Conservation (phyloP, 1,140 invertebrate genomes). For the Calliopsis andreniformis region DNA sequence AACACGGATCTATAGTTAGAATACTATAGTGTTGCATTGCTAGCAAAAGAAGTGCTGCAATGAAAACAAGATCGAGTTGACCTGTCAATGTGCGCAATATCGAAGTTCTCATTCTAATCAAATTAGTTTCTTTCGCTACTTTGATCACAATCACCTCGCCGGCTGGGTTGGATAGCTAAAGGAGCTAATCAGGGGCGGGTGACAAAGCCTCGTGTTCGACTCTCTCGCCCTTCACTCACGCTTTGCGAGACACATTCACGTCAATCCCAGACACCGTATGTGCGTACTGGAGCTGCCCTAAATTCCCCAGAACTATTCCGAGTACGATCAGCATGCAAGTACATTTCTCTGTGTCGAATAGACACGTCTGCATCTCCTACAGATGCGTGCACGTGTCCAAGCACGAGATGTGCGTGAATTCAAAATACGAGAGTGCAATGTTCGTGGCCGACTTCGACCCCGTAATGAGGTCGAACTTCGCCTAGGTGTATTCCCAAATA, state of each 20-base stretch:
- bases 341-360: slow-evolving; percentile 30
- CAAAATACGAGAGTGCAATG: no score
- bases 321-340: slow-evolving; percentile 26
- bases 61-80: no score
- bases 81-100: no score
- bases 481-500: no score
- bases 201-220: slow-evolving; percentile 33
- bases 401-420: neutral
- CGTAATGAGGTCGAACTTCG: no score
- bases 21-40: no score
- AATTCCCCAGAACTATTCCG: slow-evolving; percentile 50
- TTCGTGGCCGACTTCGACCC: no score
- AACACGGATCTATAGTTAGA: no score
- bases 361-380: slow-evolving; percentile 18
- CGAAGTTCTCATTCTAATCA: no score
- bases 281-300: slow-evolving; percentile 43
- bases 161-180: neutral
- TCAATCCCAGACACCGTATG: slow-evolving; percentile 57
- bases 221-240: slow-evolving; percentile 50
- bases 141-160: neutral
- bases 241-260: slow-evolving; percentile 61
- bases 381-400: neutral
- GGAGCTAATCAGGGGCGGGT: slow-evolving; percentile 22
- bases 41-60: no score
- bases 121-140: slow-evolving; percentile 20